Evolutionary conservation across 2,888 invertebrate genomes (phyloP).

Genomic region (Drosophila nigricruria): DNA sequence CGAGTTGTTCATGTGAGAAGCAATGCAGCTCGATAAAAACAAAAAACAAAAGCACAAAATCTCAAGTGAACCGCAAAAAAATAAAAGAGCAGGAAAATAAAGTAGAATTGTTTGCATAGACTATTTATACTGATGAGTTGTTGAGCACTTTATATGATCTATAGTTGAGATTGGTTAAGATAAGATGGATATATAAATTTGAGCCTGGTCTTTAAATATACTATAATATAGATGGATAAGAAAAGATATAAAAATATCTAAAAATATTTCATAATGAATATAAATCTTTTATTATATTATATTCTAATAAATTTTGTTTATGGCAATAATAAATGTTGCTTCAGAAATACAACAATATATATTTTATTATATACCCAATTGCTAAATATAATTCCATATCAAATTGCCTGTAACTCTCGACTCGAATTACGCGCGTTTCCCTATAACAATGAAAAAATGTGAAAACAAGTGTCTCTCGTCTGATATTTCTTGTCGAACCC

Average conservation of each 20-base stretch:
- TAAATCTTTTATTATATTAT: too few relatives aligned
- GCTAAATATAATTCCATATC: not conserved
- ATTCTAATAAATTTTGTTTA: not conserved
- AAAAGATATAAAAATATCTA: not conserved
- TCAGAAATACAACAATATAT: not conserved
- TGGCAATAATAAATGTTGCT: not conserved
- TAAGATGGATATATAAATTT: too few relatives aligned
- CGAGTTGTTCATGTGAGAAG: slow-evolving; percentile 26
- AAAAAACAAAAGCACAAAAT: slow-evolving; percentile 7
- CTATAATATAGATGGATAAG: too few relatives aligned
- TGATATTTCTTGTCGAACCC: slow-evolving; percentile 2
- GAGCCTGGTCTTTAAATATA: too few relatives aligned
- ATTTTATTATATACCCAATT: not conserved
- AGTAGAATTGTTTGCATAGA: not conserved
- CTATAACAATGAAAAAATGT: slow-evolving; percentile 3
- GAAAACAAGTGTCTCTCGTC: slow-evolving; percentile 3
- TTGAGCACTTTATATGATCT: slow-evolving; percentile 10
- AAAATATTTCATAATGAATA: not conserved
- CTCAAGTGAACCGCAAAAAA: slow-evolving; percentile 12
- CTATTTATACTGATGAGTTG: slow-evolving; percentile 24
- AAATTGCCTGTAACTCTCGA: not conserved
- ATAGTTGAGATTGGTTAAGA: not conserved
- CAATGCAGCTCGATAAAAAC: slow-evolving; percentile 22
- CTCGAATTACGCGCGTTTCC: slow-evolving; percentile 10
- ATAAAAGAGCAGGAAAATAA: not conserved